Evolutionary conservation across 2,888 invertebrate species (phyloP).

Genomic region (Xanthostigma xanthostigma): DNA sequence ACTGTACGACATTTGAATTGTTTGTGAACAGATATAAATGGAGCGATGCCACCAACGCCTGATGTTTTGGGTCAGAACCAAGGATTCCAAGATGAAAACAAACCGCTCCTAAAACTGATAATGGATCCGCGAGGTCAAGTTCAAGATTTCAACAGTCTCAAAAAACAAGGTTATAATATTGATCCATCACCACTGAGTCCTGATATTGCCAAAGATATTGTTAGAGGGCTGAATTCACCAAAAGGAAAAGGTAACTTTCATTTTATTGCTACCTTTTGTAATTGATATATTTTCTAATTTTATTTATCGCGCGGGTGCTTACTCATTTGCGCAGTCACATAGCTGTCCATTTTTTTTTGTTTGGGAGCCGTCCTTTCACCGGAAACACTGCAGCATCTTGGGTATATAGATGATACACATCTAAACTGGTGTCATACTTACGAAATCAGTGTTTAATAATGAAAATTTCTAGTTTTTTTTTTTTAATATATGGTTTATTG

Average conservation of each 20-base stretch:
- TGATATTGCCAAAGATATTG: conserved; percentile 60
- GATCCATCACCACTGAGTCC: conserved; percentile 51
- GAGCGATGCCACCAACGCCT: conserved; percentile 2
- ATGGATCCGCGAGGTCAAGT: conserved; percentile 65
- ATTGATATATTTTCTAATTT: not conserved
- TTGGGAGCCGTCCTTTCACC: too few species aligned
- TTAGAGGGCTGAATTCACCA: conserved; percentile 61
- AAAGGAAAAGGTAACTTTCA: conserved; percentile 52
- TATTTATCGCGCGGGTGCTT: not conserved
- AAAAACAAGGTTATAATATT: conserved; percentile 46
- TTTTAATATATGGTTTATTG: too few species aligned
- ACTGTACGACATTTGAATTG: too few species aligned
- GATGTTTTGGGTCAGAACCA: not conserved
- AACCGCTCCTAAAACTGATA: conserved; percentile 49
- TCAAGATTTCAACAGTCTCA: conserved; percentile 49
- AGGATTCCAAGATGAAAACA: conserved; percentile 23
- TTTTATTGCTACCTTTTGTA: too few species aligned
- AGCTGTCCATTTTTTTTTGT: too few species aligned
- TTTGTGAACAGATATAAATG: not conserved
- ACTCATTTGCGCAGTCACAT: not conserved
- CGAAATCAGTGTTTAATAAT: too few species aligned
- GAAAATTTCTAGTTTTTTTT: too few species aligned
- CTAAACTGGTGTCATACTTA: too few species aligned
- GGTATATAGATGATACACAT: too few species aligned
- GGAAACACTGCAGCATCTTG: too few species aligned